These are phyloP conservation scores for Operophtera brumata DNA, from an alignment of 2,888 invertebrate genomes.

Conservation along the genomic window DNA sequence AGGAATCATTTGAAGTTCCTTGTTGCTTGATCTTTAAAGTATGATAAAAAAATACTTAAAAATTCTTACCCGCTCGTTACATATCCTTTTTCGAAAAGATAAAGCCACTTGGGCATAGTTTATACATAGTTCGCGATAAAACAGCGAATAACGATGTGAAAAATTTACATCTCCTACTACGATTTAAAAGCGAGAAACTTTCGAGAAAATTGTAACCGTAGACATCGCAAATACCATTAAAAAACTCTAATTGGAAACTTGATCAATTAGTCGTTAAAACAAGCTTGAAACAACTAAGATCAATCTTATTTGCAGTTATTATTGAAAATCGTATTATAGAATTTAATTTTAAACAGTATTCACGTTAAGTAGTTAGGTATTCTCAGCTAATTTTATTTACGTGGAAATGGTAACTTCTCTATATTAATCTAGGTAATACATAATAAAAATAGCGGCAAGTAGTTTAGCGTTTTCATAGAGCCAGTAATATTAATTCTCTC, in stretches of 20 bases:
- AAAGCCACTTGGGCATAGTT: constrained; percentile 54
- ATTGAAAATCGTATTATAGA: constrained; percentile 64
- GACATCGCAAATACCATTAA: constrained; percentile 43
- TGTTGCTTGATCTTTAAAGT: constrained; percentile 34
- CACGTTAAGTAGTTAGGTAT: constrained; percentile 45
- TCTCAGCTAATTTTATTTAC: constrained; percentile 46
- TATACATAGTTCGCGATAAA: constrained; percentile 52
- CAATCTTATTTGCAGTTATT: constrained; percentile 62
- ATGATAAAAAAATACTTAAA: constrained; percentile 35
- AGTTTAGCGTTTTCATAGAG: constrained; percentile 39
- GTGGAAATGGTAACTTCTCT: constrained; percentile 49
- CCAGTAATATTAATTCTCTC: constrained; percentile 46
- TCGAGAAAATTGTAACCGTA: constrained; percentile 34
- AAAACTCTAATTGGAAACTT: constrained; percentile 45
- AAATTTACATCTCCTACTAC: constrained; percentile 41
- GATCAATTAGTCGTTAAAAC: constrained; percentile 46
- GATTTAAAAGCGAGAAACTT: constrained; percentile 37
- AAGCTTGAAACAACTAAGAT: constrained; percentile 53
- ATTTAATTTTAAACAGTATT: no score
- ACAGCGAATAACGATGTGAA: constrained; percentile 48
- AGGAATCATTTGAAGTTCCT: constrained; percentile 50
- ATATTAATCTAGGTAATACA: constrained; percentile 45
- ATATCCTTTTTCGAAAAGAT: constrained; percentile 37
- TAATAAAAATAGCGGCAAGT: constrained; percentile 49
- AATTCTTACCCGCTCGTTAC: constrained; percentile 39